Base-by-base conservation (phyloP, 2,113 vertebrate genomes). In the Microcebus lehilahytsara region DNA sequence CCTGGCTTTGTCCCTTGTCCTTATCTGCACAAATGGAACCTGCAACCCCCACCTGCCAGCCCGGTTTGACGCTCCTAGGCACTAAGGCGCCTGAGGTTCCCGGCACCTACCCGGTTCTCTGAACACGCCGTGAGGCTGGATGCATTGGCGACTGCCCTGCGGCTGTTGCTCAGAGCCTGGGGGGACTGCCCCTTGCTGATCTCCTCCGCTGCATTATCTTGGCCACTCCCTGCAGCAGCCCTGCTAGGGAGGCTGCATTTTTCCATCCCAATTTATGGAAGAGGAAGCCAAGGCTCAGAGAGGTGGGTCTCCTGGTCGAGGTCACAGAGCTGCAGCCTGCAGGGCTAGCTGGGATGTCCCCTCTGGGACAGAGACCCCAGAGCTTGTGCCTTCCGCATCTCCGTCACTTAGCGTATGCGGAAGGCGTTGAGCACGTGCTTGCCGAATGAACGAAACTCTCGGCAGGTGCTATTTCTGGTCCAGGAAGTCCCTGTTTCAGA, bases 81-180 rank as follows among this genome's bases (percentile, higher is more conserved):
- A 40, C 40, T 1, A 1, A 40, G 2, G 37, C 3, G 4, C 22
- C 78, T 12, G 27, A 2, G 3, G 74, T 37, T 20, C 22, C 46
- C 53, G n/a, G 75, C 30, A 6, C 53, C 58, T 1, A 2, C 37
- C 13, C 4, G 69, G 32, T 62, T 88, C 49, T 58, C 46, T 77
- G 77, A 13, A 56, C 6, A 3, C 11, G 75, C 0, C 1, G 51
- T 25, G 11, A 62, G 42, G 67, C 25, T 0, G 25, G 11, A 14
- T 4, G 42, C 32, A 2, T 4, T 0, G 49, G 40, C 7, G 23
- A 66, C 42, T 2, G 34, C 66, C 4, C 7, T 0, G 9, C 27
- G 1, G 10, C 46, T 27, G 9, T 9, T 11, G 17, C 8, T 14
- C 42, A 32, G 37, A 77, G 51, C 23, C 4, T 6, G 49, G 62